A percentile compares a stretch with the other conserved stretches of the same genome.
Conservation (phyloP, 2,797 vertebrate genomes). For the Aphelocoma californica region DNA sequence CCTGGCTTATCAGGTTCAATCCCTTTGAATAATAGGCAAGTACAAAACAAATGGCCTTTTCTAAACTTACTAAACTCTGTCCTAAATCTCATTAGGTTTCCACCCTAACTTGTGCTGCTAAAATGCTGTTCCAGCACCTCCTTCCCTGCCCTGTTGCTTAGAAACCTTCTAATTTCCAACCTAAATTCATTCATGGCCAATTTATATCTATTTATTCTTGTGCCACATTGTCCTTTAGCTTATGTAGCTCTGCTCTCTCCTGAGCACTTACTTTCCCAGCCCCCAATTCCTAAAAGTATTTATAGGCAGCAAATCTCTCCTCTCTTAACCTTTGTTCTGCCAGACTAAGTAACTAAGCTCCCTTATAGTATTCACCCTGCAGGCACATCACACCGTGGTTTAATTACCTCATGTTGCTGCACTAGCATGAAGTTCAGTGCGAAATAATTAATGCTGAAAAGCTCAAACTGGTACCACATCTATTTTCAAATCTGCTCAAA, state of each 20-base stretch:
- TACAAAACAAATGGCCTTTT: conserved; percentile 53
- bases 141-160: conserved; percentile 54
- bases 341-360: conserved; percentile 44
- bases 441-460: conserved; percentile 45
- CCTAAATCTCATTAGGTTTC: conserved; percentile 58
- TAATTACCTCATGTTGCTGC: conserved; percentile 48
- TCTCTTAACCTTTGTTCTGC: conserved; percentile 66
- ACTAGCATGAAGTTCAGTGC: conserved; percentile 19
- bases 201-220: conserved; percentile 68
- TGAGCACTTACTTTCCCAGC: conserved; percentile 32
- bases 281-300: conserved; percentile 43
- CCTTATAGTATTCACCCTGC: conserved; percentile 23
- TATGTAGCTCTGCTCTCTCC: conserved; percentile 22
- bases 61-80: conserved; percentile 48
- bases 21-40: conserved; percentile 33
- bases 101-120: not conserved
- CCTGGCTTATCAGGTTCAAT: conserved; percentile 33
- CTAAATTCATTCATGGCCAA: conserved; percentile 61
- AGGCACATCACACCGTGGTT: conserved; percentile 16
- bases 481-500: conserved; percentile 4
- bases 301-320: conserved; percentile 54
- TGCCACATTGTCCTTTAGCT: conserved; percentile 55
- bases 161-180: conserved; percentile 63
- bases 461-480: not conserved
- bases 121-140: conserved; percentile 47